These are phyloP conservation scores for Daphoenositta chrysoptera DNA, from an alignment of 2,113 vertebrate genomes.

Conservation along the genomic window DNA sequence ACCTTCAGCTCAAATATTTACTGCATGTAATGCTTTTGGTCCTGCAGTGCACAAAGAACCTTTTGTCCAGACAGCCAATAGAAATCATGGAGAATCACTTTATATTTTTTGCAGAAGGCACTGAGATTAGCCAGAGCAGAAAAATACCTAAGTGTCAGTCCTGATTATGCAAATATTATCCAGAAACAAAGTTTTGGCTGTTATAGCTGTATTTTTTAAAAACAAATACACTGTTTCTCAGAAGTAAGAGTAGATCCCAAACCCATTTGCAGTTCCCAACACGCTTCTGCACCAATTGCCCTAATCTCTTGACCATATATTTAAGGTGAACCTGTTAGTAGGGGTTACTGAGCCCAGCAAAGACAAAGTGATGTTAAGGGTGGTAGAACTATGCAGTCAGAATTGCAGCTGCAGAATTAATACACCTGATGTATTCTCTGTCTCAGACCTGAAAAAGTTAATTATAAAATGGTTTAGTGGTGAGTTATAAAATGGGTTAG, in stretches of 20 bases:
- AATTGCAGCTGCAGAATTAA: neutral
- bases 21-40: slow-evolving; percentile 10
- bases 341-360: neutral
- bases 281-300: neutral
- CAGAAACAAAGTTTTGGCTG: neutral
- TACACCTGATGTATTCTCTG: neutral
- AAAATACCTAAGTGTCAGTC: neutral
- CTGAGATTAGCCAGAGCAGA: neutral
- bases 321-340: neutral
- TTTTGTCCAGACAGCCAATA: slow-evolving; percentile 24
- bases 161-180: neutral
- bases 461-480: neutral
- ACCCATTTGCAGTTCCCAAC: neutral
- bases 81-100: neutral
- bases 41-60: neutral
- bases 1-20: slow-evolving; percentile 60
- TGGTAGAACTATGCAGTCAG: neutral
- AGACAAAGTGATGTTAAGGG: neutral
- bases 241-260: neutral
- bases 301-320: neutral
- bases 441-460: neutral
- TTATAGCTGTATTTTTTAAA: neutral
- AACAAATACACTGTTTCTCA: neutral
- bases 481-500: neutral
- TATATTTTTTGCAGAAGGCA: neutral